Conservation (phyloP, 2,113 vertebrate genomes). For the Orientallactaga bullata region DNA sequence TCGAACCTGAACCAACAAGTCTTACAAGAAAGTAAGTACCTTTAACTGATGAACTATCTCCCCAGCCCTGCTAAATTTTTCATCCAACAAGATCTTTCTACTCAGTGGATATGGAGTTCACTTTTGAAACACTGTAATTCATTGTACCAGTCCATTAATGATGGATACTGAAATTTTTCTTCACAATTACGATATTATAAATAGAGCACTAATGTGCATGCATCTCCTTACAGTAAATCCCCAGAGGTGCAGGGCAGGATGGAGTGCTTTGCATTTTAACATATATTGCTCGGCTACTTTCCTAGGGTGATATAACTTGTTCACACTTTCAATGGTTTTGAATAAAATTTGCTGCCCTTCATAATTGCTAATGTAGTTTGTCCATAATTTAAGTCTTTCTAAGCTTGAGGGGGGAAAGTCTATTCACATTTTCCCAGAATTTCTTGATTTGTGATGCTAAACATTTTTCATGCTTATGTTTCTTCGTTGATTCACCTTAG, state of each 20-base stretch:
- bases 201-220: not conserved
- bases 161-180: not conserved
- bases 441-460: constrained; percentile 51
- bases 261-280: constrained; percentile 16
- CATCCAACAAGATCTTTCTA: constrained; percentile 22
- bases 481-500: constrained; percentile 42
- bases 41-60: too few species aligned
- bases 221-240: not conserved
- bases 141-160: constrained; percentile 15
- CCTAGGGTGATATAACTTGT: not conserved
- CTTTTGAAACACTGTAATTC: constrained; percentile 58
- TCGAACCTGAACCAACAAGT: too few species aligned
- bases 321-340: not conserved
- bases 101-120: constrained; percentile 2
- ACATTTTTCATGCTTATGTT: constrained; percentile 54
- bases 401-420: not conserved
- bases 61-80: constrained; percentile 9
- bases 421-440: constrained; percentile 33
- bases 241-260: not conserved
- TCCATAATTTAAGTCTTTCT: constrained; percentile 47
- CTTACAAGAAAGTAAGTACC: too few species aligned
- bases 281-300: not conserved
- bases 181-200: constrained; percentile 55
- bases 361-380: not conserved
- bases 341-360: not conserved